These are phyloP conservation scores for Eupeodes luniger DNA, from an alignment of 2,888 invertebrate species.

Conservation along the genomic window DNA sequence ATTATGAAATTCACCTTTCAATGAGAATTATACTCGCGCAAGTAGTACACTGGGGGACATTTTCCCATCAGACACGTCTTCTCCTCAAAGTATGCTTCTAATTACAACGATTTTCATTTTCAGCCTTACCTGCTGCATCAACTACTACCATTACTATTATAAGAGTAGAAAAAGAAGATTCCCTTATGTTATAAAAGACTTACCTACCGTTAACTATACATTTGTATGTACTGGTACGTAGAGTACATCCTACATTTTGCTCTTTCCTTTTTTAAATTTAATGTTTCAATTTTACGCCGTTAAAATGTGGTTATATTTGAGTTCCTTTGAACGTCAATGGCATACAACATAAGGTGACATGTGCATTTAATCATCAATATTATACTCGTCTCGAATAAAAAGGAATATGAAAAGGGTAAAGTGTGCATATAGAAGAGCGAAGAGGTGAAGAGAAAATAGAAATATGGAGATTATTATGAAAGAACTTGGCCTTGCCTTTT, in stretches of 20 bases:
- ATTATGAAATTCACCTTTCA: slow-evolving; percentile 12
- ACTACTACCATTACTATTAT: background rate
- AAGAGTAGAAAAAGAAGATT: background rate
- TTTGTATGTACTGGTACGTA: no score
- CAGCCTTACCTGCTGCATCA: slow-evolving; percentile 28
- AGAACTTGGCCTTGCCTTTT: slow-evolving; percentile 46
- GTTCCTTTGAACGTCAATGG: slow-evolving; percentile 23
- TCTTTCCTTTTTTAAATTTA: slow-evolving; percentile 46
- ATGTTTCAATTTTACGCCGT: slow-evolving; percentile 72
- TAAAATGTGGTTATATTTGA: slow-evolving; percentile 51
- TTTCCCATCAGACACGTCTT: slow-evolving; percentile 56
- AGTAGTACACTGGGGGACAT: background rate
- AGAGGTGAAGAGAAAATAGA: background rate
- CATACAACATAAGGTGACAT: slow-evolving; percentile 64
- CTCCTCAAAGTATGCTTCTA: slow-evolving; percentile 68
- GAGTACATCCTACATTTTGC: no score
- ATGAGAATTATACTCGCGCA: background rate
- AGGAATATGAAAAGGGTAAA: background rate
- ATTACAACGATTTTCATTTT: slow-evolving; percentile 64
- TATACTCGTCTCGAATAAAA: background rate
- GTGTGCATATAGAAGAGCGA: no score
- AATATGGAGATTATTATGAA: slow-evolving; percentile 24
- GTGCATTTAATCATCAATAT: slow-evolving; percentile 73
- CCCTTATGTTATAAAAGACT: background rate
- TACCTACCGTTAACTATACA: background rate